Base-by-base conservation (phyloP, 2,797 vertebrate species). In the Amphiprion clarkii region DNA sequence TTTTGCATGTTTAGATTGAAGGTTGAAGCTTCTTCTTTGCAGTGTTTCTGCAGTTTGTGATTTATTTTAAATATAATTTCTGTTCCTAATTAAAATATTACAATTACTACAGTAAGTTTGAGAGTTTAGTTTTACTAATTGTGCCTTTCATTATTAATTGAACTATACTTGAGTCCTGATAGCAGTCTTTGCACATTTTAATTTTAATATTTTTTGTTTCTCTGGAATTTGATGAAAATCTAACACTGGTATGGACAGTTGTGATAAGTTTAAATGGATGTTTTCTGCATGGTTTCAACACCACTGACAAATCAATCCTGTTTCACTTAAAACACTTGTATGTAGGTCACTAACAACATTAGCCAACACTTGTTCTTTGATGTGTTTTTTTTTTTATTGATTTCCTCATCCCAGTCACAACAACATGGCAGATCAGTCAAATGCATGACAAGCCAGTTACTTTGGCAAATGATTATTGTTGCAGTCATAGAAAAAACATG, bases 381-480 rank as follows among this genome's bases (percentile, higher is more conserved):
- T 19, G 3, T 57, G 14, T 49, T 39, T 48, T 46, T 61, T 62
- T 65, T 85, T 93, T 93, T 76, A 91, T 92, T 93, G 49, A 66
- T 85, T 82, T 86, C 57, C 60, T 81, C 54, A 74, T 71, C 57
- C 73, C 27, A 25, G 68, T 82, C 71, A 72, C 58, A 70, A 65
- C 61, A 83, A 65, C 65, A 53, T 54, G 54, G 67, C 59, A 80
- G 55, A 83, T 69, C 66, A 85, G 46, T 81, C 71, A 74, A 36
- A 66, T 52, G 76, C 81, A 77, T 65, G 56, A 76, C 75, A 78
- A 77, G 53, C 71, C 67, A 65, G 83, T 40, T 63, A 84, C 85
- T 92, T 92, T 93, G 90, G 90, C 83, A 91, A 74, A 81, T 16
- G 29, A 12, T 75, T 76, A 44, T 68, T 56, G 33, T 57, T 74